Percentiles rank a stretch among this genome's conserved stretches.
phyloP scores from a whole-genome alignment of 2,888 invertebrate species.

The Pseudococcus longispinus region DNA sequence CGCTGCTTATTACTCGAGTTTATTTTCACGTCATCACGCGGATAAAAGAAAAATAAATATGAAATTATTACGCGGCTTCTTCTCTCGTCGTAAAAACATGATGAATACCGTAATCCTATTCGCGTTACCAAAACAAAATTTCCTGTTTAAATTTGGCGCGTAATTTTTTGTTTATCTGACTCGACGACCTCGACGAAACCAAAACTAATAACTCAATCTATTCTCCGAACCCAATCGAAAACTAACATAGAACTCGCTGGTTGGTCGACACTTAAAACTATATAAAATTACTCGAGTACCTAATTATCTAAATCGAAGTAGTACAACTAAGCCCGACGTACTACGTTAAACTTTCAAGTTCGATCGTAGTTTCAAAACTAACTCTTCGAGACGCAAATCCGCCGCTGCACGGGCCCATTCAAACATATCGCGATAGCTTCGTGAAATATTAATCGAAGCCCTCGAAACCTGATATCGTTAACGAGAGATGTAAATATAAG shows the following conservation, averaged over 20 bases:
- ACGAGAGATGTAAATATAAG: too few species aligned
- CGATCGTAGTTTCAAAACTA: neutral
- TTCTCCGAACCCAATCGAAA: constrained; percentile 1
- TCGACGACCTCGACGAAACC: neutral
- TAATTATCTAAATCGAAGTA: neutral
- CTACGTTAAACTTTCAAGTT: neutral
- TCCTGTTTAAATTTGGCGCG: neutral
- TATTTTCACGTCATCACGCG: neutral
- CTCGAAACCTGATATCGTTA: too few species aligned
- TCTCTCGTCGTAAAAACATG: neutral
- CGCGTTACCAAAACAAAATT: neutral
- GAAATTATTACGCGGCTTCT: neutral
- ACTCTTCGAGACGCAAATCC: neutral
- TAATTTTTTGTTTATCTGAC: neutral
- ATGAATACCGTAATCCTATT: neutral
- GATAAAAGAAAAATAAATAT: neutral
- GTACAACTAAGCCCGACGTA: neutral
- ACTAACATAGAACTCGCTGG: neutral
- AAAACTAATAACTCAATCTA: constrained; percentile 3
- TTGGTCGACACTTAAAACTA: neutral
- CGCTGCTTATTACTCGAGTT: neutral
- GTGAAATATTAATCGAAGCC: neutral
- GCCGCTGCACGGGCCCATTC: neutral
- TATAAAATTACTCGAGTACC: neutral
- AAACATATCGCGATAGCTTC: neutral